Evolutionary conservation across 2,888 invertebrate genomes (phyloP).

Genomic region (Zaprionus bogoriensis): DNA sequence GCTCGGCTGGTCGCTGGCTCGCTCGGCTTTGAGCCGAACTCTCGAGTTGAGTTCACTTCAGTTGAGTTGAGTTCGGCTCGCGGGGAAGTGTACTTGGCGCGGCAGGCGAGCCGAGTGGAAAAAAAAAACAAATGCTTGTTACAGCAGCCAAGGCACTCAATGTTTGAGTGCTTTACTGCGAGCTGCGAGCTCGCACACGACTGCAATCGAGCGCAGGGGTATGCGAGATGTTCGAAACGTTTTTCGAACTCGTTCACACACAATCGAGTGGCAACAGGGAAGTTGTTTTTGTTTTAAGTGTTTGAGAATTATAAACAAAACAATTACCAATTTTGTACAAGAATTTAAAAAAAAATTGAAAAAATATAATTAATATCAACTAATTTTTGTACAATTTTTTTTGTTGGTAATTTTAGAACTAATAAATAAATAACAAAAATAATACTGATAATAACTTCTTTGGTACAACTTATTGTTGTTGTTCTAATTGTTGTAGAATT

Average conservation of each 20-base stretch:
- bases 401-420: too few species aligned
- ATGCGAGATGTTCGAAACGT: constrained; percentile 51
- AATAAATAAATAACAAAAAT: too few species aligned
- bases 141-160: constrained; percentile 25
- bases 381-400: too few species aligned
- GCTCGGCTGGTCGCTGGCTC: neutral
- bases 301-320: too few species aligned
- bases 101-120: neutral
- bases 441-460: too few species aligned
- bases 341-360: too few species aligned
- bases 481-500: too few species aligned
- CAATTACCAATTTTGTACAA: too few species aligned
- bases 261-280: constrained; percentile 17
- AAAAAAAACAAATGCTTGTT: constrained; percentile 57
- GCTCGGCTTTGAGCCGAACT: neutral
- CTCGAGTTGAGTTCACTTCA: neutral
- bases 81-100: too few species aligned
- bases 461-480: too few species aligned
- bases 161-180: constrained; percentile 14
- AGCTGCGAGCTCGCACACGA: constrained; percentile 6
- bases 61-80: neutral
- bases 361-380: too few species aligned
- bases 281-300: neutral
- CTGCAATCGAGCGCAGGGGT: constrained; percentile 61
- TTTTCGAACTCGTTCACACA: constrained; percentile 58